phyloP scores from a whole-genome alignment of 2,797 vertebrate genomes.

The Tangara arthus region DNA sequence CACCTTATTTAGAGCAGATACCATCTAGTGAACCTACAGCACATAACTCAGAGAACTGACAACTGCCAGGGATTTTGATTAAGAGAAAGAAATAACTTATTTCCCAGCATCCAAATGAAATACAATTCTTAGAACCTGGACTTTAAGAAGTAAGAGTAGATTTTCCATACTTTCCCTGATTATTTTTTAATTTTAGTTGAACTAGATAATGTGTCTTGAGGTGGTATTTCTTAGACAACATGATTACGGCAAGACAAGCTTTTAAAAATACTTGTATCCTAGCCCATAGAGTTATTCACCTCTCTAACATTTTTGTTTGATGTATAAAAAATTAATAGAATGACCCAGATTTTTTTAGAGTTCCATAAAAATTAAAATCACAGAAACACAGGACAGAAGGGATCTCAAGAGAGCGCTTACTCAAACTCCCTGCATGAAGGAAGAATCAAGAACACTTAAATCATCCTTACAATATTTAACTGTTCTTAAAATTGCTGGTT shows the following conservation, averaged over 20 bases:
- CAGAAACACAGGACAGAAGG: not conserved
- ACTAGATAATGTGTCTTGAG: not conserved
- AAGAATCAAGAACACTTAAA: slow-evolving; percentile 17
- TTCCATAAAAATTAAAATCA: not conserved
- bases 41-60: not conserved
- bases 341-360: not conserved
- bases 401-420: not conserved
- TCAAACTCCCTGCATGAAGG: not conserved
- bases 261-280: not conserved
- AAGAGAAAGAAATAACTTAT: not conserved
- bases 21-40: not conserved
- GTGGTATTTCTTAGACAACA: not conserved
- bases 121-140: not conserved
- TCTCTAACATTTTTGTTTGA: not conserved
- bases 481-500: not conserved
- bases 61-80: not conserved
- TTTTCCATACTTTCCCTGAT: not conserved
- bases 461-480: not conserved
- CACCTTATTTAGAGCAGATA: not conserved
- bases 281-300: not conserved
- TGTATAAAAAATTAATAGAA: not conserved
- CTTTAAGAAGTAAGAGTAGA: not conserved
- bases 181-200: not conserved
- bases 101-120: not conserved
- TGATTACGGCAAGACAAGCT: not conserved